phyloP scores from a whole-genome alignment of 2,888 invertebrate genomes.

The Drosophila antonietae region DNA sequence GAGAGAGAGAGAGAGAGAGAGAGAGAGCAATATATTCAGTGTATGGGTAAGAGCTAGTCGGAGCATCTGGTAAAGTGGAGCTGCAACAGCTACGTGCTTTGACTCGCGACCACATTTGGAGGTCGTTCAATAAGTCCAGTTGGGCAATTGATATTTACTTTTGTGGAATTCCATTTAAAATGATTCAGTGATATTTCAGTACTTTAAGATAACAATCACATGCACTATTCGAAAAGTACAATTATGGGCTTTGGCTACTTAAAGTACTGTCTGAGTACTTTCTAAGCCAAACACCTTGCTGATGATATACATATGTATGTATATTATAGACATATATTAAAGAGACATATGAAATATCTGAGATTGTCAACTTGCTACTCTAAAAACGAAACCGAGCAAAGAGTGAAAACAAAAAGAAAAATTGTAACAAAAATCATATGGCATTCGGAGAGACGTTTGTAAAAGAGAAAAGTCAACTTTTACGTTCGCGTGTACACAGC shows the following conservation, averaged over 20 bases:
- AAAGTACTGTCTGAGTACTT: background rate
- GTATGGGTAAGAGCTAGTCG: background rate
- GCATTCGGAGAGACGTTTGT: background rate
- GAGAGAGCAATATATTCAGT: background rate
- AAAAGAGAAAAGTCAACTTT: constrained; percentile 5
- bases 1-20: background rate
- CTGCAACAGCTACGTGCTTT: constrained; percentile 28
- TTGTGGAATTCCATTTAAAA: background rate
- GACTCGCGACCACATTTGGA: constrained; percentile 22
- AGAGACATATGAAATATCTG: background rate
- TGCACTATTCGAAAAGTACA: background rate
- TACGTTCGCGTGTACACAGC: background rate
- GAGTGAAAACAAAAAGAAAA: background rate
- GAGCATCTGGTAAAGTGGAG: background rate
- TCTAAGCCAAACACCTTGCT: background rate
- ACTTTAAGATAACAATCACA: background rate
- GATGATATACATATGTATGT: background rate
- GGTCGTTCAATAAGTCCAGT: constrained; percentile 23
- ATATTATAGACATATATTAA: background rate
- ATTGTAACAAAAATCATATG: background rate
- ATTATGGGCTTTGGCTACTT: background rate
- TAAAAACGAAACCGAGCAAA: background rate
- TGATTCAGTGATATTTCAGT: constrained; percentile 1
- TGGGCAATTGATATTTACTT: constrained; percentile 11
- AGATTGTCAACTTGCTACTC: background rate